Base-by-base conservation (phyloP, 2,888 invertebrate genomes). In the Stenoptilia bipunctidactyla region DNA sequence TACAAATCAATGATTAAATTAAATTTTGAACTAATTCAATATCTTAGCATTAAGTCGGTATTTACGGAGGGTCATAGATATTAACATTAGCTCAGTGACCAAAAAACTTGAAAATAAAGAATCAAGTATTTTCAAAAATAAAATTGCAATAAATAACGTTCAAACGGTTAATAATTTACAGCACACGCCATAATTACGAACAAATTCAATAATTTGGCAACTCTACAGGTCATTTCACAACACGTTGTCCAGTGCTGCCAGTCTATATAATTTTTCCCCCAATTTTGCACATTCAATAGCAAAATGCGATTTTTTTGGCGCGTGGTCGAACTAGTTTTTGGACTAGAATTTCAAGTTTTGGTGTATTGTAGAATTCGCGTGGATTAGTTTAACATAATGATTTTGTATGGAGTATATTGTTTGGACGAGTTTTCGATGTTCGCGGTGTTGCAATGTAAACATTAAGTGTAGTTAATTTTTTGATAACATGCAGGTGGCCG, bases 201-300 rank as follows among this genome's bases (percentile, higher is more conserved):
- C 61, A 69, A 67, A 79, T 79, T 75, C 69, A 72, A 68, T 70
- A 69, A 71, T 75, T 67, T 70, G 67, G 58, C 65, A 71, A 74
- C 73, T 67, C 48, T 50, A 54, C 55, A 63, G 75, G 76, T 76
- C 77, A 76, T 67, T 74, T 65, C 72, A 56, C 56, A 71, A 76
- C 75, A 50, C 52, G 52, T 55, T 53, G 45, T 53, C 61, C 57
- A 59, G 61, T 61, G 63, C 61, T 64, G 61, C 63, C 55, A 58
- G 55, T 43, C 45, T 44, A 43, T 48, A 41, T 37, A 52, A 52
- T 53, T 50, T 51, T 53, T 49, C 48, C 52, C 55, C 50, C 42
- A 38, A 15, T 37, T 39, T 36, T 34, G 34, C 34, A 25, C 34
- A 27, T 45, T 47, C 53, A 55, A 60, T 61, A 55, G 9, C 10